Percentiles rank a stretch among this genome's conserved stretches.
phyloP scores from a whole-genome alignment of 2,113 vertebrate genomes.

The Pelmatolapia mariae region DNA sequence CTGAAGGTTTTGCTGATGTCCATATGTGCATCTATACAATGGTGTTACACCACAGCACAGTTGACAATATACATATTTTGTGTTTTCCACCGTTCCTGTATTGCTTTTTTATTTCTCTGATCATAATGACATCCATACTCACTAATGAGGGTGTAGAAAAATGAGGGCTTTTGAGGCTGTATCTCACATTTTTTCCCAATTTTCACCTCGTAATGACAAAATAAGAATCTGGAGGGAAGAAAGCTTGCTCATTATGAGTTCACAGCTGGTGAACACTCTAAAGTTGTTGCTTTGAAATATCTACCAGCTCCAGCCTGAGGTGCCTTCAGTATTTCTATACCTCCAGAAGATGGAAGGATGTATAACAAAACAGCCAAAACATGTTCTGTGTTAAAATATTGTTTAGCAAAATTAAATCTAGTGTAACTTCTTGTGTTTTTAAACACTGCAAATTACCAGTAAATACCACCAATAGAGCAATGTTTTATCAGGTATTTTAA shows the following conservation, averaged over 20 bases:
- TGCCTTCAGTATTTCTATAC: background rate
- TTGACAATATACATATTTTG: background rate
- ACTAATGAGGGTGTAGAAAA: background rate
- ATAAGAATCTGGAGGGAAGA: background rate
- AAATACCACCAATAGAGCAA: background rate
- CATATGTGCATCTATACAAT: background rate
- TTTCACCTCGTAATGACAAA: background rate
- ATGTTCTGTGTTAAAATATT: background rate
- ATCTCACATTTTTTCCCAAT: background rate
- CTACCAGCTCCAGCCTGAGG: background rate
- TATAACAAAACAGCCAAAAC: background rate
- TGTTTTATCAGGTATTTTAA: background rate
- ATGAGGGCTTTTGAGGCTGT: background rate
- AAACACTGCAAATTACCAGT: background rate
- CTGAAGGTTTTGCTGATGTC: background rate
- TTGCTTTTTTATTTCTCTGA: background rate
- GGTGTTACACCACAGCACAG: background rate
- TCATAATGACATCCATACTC: background rate
- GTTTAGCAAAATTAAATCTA: background rate
- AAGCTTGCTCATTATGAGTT: background rate
- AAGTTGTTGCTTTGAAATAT: background rate
- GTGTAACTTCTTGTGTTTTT: background rate
- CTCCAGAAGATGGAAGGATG: background rate
- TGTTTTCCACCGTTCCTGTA: background rate
- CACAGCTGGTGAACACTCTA: background rate